Percentiles rank a stretch among this genome's conserved stretches.
Evolutionary conservation across 2,888 invertebrate genomes (phyloP).

Genomic region (Chymomyza procnemis): DNA sequence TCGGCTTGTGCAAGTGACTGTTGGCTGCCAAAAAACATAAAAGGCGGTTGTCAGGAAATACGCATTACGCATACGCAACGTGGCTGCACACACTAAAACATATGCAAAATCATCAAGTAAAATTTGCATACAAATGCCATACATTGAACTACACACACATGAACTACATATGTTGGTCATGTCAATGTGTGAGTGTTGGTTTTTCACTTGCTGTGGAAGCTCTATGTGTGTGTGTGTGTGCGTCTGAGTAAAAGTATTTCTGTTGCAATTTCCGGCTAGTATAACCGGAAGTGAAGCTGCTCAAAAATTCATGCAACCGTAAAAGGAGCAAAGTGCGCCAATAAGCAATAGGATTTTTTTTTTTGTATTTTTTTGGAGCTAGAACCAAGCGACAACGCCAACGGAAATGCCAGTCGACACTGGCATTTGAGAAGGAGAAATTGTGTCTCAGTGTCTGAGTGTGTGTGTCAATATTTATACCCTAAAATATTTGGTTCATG

Average conservation of each 20-base stretch:
- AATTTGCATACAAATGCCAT: conserved; percentile 64
- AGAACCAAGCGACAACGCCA: not conserved
- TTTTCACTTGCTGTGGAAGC: not conserved
- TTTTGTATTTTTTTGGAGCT: no score
- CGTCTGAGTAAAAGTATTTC: conserved; percentile 38
- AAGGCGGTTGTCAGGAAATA: conserved; percentile 26
- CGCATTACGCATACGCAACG: conserved; percentile 35
- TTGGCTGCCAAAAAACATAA: conserved; percentile 14
- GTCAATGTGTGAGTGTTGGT: conserved; percentile 14
- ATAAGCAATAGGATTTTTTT: conserved; percentile 42
- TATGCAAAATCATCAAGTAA: conserved; percentile 52
- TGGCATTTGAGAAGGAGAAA: conserved; percentile 15
- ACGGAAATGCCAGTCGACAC: not conserved
- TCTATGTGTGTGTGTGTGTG: conserved; percentile 11
- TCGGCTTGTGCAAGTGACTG: not conserved
- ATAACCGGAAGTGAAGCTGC: conserved; percentile 63
- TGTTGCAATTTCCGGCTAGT: conserved; percentile 66
- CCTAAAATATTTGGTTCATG: no score
- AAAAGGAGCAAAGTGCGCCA: conserved; percentile 65
- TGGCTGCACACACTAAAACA: conserved; percentile 42
- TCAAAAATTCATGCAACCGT: conserved; percentile 68
- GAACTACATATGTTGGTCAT: not conserved
- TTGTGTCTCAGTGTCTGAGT: not conserved
- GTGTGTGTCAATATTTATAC: no score
- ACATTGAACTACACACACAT: conserved; percentile 40